Evolutionary conservation across 2,888 invertebrate species (phyloP).

Genomic region (Caenorhabditis virilis): DNA sequence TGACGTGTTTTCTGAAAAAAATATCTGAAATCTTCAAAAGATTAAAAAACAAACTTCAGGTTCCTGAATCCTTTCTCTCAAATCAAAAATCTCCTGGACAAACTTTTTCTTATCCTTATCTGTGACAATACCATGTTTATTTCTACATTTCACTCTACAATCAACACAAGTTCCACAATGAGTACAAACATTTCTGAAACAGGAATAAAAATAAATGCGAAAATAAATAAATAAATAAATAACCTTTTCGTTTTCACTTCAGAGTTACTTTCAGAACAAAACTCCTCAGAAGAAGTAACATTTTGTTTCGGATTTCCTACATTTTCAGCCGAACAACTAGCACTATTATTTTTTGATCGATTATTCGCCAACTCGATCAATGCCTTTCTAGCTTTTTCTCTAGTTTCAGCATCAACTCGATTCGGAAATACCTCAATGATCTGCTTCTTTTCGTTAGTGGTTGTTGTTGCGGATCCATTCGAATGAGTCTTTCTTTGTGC

Average conservation of each 20-base stretch:
- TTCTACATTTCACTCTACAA: constrained; percentile 10
- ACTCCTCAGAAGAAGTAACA: too few species aligned
- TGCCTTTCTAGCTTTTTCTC: too few species aligned
- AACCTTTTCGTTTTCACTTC: background rate
- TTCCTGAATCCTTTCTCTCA: constrained; percentile 11
- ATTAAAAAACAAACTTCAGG: constrained; percentile 6
- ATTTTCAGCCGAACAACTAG: too few species aligned
- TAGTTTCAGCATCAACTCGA: too few species aligned
- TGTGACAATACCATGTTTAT: constrained; percentile 10
- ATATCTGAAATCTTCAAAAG: background rate
- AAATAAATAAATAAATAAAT: too few species aligned
- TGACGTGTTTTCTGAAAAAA: constrained; percentile 1
- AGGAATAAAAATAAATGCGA: background rate
- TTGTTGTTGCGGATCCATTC: background rate
- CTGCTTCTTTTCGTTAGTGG: too few species aligned
- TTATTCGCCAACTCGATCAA: too few species aligned
- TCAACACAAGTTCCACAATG: constrained; percentile 22
- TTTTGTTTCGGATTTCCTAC: too few species aligned
- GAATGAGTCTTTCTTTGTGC: too few species aligned
- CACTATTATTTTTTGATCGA: too few species aligned
- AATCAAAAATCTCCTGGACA: constrained; percentile 5
- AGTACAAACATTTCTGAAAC: constrained; percentile 14
- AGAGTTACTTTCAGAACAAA: too few species aligned
- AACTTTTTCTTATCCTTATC: constrained; percentile 12
- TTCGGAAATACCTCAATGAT: too few species aligned